Conservation (phyloP, 1,140 invertebrate species). For the Macrotrachela quadricornifera region DNA sequence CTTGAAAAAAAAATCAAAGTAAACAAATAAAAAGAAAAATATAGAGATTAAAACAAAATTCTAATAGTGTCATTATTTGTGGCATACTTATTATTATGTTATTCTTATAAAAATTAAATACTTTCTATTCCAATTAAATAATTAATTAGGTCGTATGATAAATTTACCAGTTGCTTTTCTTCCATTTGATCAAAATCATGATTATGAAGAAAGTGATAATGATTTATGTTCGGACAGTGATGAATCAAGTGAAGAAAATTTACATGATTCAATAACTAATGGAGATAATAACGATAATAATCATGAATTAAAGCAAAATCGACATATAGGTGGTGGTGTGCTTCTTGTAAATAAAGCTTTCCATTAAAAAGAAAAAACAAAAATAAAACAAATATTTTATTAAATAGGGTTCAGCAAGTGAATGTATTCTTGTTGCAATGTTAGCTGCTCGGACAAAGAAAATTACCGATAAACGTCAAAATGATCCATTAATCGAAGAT, state of each 20-base stretch:
- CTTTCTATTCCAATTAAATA: too few relatives aligned
- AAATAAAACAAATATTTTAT: background rate
- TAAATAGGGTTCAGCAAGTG: slow-evolving; percentile 60
- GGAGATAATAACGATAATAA: background rate
- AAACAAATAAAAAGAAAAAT: too few relatives aligned
- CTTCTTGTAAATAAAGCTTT: slow-evolving; percentile 42
- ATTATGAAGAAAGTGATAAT: background rate
- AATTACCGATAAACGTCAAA: too few relatives aligned
- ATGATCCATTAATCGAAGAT: slow-evolving; percentile 68
- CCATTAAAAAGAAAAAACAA: too few relatives aligned
- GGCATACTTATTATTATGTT: too few relatives aligned
- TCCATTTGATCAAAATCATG: background rate
- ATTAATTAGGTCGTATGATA: background rate
- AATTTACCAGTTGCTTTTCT: background rate
- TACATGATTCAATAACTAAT: background rate
- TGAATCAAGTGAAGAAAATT: background rate
- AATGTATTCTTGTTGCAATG: slow-evolving; percentile 67
- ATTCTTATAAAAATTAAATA: too few relatives aligned
- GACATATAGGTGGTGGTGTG: slow-evolving; percentile 68
- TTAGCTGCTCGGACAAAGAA: slow-evolving; percentile 54
- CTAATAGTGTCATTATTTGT: too few relatives aligned
- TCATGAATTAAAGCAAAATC: slow-evolving; percentile 13
- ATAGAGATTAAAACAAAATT: too few relatives aligned
- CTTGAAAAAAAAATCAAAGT: too few relatives aligned
- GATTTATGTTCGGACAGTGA: background rate